phyloP scores from a whole-genome alignment of 2,888 invertebrate genomes.

The Hemaris fuciformis region DNA sequence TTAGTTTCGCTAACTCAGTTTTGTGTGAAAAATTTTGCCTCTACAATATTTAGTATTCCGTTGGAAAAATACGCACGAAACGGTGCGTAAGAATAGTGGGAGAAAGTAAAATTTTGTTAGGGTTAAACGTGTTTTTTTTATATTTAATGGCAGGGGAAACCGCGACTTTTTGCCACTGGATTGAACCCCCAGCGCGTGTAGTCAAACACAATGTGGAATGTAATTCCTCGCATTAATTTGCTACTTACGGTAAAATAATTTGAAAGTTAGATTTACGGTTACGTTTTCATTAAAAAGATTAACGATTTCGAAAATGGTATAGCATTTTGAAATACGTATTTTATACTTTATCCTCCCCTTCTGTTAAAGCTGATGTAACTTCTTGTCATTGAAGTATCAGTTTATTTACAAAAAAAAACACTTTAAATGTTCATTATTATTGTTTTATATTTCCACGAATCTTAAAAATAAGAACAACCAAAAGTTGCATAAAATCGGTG shows the following conservation, averaged over 20 bases:
- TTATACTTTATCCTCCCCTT: too few species aligned
- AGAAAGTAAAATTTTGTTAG: background rate
- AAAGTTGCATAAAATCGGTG: constrained; percentile 12
- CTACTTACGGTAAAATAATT: background rate
- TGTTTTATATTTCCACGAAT: too few species aligned
- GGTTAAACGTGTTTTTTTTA: background rate
- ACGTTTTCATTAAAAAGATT: background rate
- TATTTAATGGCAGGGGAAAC: background rate
- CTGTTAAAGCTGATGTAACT: too few species aligned
- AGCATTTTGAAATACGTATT: too few species aligned
- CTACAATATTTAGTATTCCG: constrained; percentile 7
- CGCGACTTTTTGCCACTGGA: background rate
- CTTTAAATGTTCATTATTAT: too few species aligned
- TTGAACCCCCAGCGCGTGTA: background rate
- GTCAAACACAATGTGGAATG: background rate
- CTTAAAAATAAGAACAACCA: background rate
- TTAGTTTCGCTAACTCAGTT: constrained; percentile 15
- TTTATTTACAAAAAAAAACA: too few species aligned
- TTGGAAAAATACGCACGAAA: background rate
- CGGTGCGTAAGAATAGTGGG: constrained; percentile 1
- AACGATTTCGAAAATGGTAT: too few species aligned
- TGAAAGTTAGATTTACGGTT: background rate
- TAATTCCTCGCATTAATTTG: background rate
- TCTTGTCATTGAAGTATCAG: too few species aligned
- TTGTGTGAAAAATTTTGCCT: constrained; percentile 5